Conservation (phyloP, 2,888 invertebrate genomes). For the Aleiodes alternator region DNA sequence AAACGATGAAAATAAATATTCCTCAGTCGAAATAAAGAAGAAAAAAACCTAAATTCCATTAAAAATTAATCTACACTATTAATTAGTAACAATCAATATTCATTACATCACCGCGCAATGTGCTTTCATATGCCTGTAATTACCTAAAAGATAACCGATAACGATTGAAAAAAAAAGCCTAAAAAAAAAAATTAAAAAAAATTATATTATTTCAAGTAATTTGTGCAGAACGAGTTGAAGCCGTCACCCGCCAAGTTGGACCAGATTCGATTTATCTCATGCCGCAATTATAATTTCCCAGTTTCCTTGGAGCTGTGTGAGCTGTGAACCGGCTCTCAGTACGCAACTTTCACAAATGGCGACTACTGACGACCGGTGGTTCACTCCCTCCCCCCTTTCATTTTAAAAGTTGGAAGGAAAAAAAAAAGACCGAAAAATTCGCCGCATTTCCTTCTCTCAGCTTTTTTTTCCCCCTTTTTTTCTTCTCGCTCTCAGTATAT, state of each 20-base stretch:
- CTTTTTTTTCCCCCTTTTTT: constrained; percentile 11
- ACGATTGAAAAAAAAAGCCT: background rate
- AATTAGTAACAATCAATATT: too few species aligned
- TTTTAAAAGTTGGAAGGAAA: background rate
- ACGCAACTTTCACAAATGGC: constrained; percentile 52
- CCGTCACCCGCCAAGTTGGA: constrained; percentile 36
- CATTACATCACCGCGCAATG: too few species aligned
- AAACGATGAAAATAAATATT: too few species aligned
- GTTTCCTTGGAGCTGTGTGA: constrained; percentile 11
- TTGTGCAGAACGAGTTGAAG: constrained; percentile 16
- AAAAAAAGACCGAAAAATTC: constrained; percentile 28
- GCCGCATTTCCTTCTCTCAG: constrained; percentile 21
- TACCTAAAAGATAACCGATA: background rate
- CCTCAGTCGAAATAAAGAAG: too few species aligned
- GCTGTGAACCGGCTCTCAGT: constrained; percentile 46
- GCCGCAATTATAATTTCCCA: constrained; percentile 49
- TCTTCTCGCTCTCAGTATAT: background rate
- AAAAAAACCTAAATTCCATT: too few species aligned
- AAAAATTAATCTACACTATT: too few species aligned
- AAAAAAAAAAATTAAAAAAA: background rate
- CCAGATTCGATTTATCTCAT: constrained; percentile 42
- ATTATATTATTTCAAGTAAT: background rate
- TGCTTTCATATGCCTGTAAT: too few species aligned
- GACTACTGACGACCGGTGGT: constrained; percentile 29
- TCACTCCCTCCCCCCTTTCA: constrained; percentile 12